Evolutionary conservation across 2,113 vertebrate genomes (phyloP), one percentile per base, ranked within the genome.

Genomic region (Gymnobelideus leadbeateri): DNA sequence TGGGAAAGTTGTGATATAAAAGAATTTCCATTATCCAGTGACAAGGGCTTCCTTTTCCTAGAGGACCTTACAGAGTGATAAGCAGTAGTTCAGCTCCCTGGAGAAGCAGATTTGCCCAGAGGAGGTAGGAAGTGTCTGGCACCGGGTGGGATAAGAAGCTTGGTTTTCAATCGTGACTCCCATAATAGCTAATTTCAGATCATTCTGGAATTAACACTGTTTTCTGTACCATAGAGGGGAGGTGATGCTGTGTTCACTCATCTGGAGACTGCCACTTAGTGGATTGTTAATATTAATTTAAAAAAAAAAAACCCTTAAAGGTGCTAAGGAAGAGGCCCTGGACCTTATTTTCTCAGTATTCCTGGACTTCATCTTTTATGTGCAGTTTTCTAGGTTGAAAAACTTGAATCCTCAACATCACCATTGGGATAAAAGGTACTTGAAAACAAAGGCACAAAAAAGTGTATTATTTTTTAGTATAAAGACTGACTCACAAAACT

Each of bases 401-500:
- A 95, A 51, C 46, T 47, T 91, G 47, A 77, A 50, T 90, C 57
- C 19, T 92, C 91, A 51, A 52, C 91, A 53, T 93, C 54, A 95
- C 51, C 51, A 37, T 89, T 14, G 61, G 51, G 51, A 91, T 68
- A 68, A 77, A n/a, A 96, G 91, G 92, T 24, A 31, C 49, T 94
- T 43, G n/a, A 47, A n/a, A 94, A 26, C 89, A 43, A 51, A 91
- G 46, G 37, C 24, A 55, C 1, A 12, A 31, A 57, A 49, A 9
- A 77, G 16, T 12, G 7, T 49, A 84, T 84, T 84, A 51, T 52
- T 4, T 93, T 93, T 55, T 37, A 6, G 16, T 3, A 95, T 94
- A 97, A 97, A 96, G 90, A 90, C 14, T n/a, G 94, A 95, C 92
- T 96, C 92, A 93, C 51, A 93, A 95, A 43, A 95, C 57, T 51